A percentile compares a stretch with the other conserved stretches of the same genome.
phyloP scores from a whole-genome alignment of 2,888 invertebrate genomes.

The Adela reaumurella region DNA sequence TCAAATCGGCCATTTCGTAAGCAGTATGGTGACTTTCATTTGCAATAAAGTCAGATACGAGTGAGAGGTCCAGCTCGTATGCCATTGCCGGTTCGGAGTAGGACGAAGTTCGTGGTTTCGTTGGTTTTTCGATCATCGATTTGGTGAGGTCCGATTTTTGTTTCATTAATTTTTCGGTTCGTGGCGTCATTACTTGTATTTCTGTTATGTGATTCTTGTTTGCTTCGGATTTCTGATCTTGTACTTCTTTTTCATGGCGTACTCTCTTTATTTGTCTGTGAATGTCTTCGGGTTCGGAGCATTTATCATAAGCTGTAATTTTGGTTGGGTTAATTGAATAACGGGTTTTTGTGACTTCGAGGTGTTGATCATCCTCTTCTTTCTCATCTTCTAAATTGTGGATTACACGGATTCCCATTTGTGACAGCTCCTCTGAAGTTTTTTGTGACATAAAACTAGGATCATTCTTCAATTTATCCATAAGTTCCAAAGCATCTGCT shows the following conservation, averaged over 20 bases:
- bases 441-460: constrained; percentile 47
- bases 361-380: constrained; percentile 25
- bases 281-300: constrained; percentile 18
- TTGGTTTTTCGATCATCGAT: constrained; percentile 32
- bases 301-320: constrained; percentile 38
- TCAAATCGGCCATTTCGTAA: constrained; percentile 34
- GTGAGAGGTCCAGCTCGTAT: constrained; percentile 41
- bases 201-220: constrained; percentile 65
- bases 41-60: constrained; percentile 45
- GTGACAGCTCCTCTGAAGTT: constrained; percentile 38
- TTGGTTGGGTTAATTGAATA: constrained; percentile 39
- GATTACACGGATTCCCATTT: constrained; percentile 38
- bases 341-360: constrained; percentile 40
- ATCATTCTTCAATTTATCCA: constrained; percentile 45
- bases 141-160: constrained; percentile 23
- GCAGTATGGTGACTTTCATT: constrained; percentile 45
- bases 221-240: constrained; percentile 9
- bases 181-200: constrained; percentile 64
- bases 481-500: constrained; percentile 39
- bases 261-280: background rate
- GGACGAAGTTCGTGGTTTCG: constrained; percentile 34
- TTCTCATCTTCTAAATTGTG: constrained; percentile 41
- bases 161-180: constrained; percentile 29
- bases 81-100: constrained; percentile 33
- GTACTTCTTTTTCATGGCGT: constrained; percentile 12